phyloP scores from a whole-genome alignment of 2,797 vertebrate genomes.

The Salmo trutta region DNA sequence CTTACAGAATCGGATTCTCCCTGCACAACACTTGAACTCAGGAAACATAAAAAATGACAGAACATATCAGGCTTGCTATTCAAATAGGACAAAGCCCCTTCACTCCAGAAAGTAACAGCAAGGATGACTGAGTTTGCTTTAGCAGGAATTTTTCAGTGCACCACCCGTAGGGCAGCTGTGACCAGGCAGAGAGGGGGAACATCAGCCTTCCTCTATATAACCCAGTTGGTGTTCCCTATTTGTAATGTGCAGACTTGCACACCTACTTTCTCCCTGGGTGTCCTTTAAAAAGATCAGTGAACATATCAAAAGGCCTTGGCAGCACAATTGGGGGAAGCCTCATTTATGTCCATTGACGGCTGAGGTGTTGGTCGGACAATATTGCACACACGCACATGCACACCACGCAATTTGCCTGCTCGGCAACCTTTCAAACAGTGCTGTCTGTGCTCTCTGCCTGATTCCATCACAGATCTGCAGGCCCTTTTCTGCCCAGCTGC shows the following conservation, averaged over 20 bases:
- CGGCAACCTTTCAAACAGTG: constrained; percentile 52
- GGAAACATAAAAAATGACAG: constrained; percentile 12
- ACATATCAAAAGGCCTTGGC: constrained; percentile 30
- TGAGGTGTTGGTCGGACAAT: constrained; percentile 15
- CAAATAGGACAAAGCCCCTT: constrained; percentile 20
- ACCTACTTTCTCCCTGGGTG: constrained; percentile 15
- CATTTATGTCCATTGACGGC: constrained; percentile 18
- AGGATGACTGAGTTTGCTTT: constrained; percentile 33
- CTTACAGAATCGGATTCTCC: background rate
- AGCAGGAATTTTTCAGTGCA: constrained; percentile 29
- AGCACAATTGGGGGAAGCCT: constrained; percentile 11
- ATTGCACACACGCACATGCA: constrained; percentile 9
- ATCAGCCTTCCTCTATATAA: constrained; percentile 16
- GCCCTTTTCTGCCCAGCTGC: constrained; percentile 63
- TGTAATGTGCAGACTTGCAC: constrained; percentile 15
- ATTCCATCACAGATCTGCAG: constrained; percentile 70
- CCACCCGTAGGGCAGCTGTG: constrained; percentile 28
- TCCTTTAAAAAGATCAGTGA: constrained; percentile 31
- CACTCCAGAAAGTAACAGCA: constrained; percentile 25
- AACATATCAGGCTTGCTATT: constrained; percentile 17
- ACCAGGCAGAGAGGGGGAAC: constrained; percentile 10
- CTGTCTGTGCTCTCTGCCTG: constrained; percentile 61
- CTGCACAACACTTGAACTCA: constrained; percentile 2
- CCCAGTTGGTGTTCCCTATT: constrained; percentile 21
- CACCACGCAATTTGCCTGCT: constrained; percentile 25